A percentile compares a stretch with the other conserved stretches of the same genome.
Evolutionary conservation across 1,140 invertebrate species (phyloP).

Genomic region (Drosophila pseudoananassae): DNA sequence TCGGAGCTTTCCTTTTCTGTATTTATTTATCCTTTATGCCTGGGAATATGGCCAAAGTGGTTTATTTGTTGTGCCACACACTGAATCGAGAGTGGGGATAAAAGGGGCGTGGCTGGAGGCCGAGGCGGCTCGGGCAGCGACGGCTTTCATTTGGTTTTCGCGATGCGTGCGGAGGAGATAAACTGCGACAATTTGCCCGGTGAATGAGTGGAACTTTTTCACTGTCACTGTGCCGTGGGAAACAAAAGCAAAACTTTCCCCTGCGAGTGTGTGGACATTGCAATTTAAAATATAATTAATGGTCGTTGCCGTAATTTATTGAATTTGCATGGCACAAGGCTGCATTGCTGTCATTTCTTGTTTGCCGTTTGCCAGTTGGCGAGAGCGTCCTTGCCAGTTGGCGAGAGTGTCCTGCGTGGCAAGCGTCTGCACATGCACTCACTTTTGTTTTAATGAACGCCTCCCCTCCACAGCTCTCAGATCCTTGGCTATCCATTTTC

Average conservation of each 20-base stretch:
- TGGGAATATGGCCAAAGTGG: constrained; percentile 57
- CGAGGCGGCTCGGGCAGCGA: not conserved
- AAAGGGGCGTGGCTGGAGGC: not conserved
- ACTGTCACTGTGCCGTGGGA: constrained; percentile 16
- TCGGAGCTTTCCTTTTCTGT: constrained; percentile 20
- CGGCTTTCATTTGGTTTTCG: constrained; percentile 25
- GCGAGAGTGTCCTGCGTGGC: constrained; percentile 14
- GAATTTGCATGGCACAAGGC: constrained; percentile 68
- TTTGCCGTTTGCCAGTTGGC: constrained; percentile 47
- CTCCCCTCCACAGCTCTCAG: not conserved
- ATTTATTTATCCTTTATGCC: constrained; percentile 48
- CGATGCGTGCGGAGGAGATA: constrained; percentile 69
- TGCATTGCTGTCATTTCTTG: constrained; percentile 54
- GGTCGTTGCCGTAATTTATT: constrained; percentile 79
- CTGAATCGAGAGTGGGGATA: constrained; percentile 6
- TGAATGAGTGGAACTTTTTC: constrained; percentile 74
- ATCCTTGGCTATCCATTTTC: not conserved
- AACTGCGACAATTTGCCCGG: constrained; percentile 79
- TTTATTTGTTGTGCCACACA: constrained; percentile 57
- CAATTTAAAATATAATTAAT: constrained; percentile 83
- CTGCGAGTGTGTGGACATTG: constrained; percentile 57
- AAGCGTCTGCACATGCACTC: constrained; percentile 36
- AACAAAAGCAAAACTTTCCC: constrained; percentile 39
- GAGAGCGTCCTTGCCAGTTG: constrained; percentile 5
- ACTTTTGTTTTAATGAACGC: constrained; percentile 60